Evolutionary conservation across 2,797 vertebrate species (phyloP).

Genomic region (Pipistrellus kuhlii): DNA sequence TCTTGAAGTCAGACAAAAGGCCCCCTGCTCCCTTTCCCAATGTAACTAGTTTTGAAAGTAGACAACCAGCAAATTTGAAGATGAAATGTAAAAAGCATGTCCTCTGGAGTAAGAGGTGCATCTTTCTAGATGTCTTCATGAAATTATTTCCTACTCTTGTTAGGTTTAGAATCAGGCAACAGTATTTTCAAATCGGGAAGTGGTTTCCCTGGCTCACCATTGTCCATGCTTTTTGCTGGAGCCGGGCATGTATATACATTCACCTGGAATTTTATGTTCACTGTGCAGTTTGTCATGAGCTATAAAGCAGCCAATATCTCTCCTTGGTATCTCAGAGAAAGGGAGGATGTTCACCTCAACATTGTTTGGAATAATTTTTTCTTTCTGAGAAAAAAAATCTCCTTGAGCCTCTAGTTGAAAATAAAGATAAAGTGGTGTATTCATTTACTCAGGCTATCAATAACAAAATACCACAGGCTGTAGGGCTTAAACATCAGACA

Average conservation of each 20-base stretch:
- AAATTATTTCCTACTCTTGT: constrained; percentile 34
- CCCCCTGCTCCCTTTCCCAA: background rate
- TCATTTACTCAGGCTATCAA: accelerated
- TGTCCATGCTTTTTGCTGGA: background rate
- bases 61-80: constrained; percentile 30
- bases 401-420: background rate
- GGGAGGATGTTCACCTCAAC: background rate
- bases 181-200: background rate
- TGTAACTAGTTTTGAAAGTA: background rate
- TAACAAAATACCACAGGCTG: background rate
- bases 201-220: background rate
- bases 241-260: background rate
- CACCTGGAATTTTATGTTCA: background rate
- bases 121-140: constrained; percentile 51
- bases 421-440: background rate
- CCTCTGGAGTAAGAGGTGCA: background rate
- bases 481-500: background rate
- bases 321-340: background rate
- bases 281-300: background rate
- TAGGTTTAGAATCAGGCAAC: background rate
- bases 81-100: constrained; percentile 57
- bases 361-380: background rate
- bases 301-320: background rate
- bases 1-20: background rate
- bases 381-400: background rate